These are phyloP conservation scores for Chanos chanos DNA, from an alignment of 2,797 vertebrate species.

Conservation along the genomic window DNA sequence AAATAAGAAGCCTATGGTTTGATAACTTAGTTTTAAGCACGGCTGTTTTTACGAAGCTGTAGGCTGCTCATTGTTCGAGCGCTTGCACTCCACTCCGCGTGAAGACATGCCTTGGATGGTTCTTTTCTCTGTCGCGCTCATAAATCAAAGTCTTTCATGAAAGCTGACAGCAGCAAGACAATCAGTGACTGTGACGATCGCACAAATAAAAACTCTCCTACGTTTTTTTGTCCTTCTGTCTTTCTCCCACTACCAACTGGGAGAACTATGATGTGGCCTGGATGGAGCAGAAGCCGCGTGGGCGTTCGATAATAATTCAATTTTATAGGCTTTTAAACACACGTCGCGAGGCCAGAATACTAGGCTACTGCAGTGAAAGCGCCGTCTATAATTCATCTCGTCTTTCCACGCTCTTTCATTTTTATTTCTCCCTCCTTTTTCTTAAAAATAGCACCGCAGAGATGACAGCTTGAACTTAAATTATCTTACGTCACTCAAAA, in stretches of 20 bases:
- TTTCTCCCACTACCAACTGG: too few species aligned
- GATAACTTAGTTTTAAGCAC: slow-evolving; percentile 2
- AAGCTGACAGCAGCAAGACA: slow-evolving; percentile 95
- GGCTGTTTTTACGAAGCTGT: slow-evolving; percentile 30
- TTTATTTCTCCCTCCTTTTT: slow-evolving; percentile 6
- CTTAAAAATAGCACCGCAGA: too few species aligned
- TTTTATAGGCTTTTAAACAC: slow-evolving; percentile 75
- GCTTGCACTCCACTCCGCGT: slow-evolving; percentile 40
- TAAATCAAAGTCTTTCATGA: slow-evolving; percentile 98
- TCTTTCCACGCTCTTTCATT: slow-evolving; percentile 14
- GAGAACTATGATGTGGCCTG: slow-evolving; percentile 65
- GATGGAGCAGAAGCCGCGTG: slow-evolving; percentile 55
- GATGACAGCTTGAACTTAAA: too few species aligned
- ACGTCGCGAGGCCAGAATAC: slow-evolving; percentile 43
- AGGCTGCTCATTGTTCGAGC: slow-evolving; percentile 18
- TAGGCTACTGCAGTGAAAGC: slow-evolving; percentile 15
- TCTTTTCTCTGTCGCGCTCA: slow-evolving; percentile 80
- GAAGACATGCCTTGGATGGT: slow-evolving; percentile 64
- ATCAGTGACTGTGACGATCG: slow-evolving; percentile 91
- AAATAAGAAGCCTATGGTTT: neutral
- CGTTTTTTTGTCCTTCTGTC: slow-evolving; percentile 55
- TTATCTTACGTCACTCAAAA: too few species aligned
- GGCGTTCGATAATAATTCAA: slow-evolving; percentile 69
- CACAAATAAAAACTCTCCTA: slow-evolving; percentile 72
- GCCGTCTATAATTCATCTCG: neutral